These are phyloP conservation scores for Scaptomyza tumidula DNA, from an alignment of 2,888 invertebrate genomes.

Conservation along the genomic window DNA sequence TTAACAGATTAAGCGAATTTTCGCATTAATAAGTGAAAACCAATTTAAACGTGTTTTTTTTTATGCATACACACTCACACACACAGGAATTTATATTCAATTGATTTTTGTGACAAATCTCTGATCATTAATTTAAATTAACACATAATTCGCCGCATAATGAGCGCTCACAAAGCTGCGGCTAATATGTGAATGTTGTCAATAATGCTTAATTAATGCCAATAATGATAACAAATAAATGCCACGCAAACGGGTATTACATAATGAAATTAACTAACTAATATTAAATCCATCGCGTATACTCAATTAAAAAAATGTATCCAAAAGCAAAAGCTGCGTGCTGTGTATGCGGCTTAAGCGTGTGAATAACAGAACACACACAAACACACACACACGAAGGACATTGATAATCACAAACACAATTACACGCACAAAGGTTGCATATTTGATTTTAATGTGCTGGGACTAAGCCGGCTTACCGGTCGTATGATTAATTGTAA, in stretches of 20 bases:
- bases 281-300: constrained; percentile 58
- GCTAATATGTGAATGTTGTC: constrained; percentile 67
- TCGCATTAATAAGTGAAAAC: constrained; percentile 19
- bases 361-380: constrained; percentile 39
- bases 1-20: constrained; percentile 67
- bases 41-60: constrained; percentile 31
- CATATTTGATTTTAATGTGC: constrained; percentile 72
- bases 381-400: background rate
- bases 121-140: constrained; percentile 66
- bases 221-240: constrained; percentile 62
- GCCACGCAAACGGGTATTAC: constrained; percentile 47
- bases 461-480: constrained; percentile 70
- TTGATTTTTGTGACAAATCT: constrained; percentile 45
- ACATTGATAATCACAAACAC: constrained; percentile 16
- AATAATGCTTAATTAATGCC: constrained; percentile 78
- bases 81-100: constrained; percentile 25
- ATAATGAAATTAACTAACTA: constrained; percentile 77
- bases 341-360: constrained; percentile 49
- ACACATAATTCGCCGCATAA: constrained; percentile 64
- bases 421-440: constrained; percentile 51
- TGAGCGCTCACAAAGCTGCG: constrained; percentile 51
- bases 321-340: constrained; percentile 45
- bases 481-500: constrained; percentile 77
- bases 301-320: constrained; percentile 70
- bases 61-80: constrained; percentile 12